phyloP scores from a whole-genome alignment of 2,797 vertebrate genomes.

The Megaceryle alcyon region DNA sequence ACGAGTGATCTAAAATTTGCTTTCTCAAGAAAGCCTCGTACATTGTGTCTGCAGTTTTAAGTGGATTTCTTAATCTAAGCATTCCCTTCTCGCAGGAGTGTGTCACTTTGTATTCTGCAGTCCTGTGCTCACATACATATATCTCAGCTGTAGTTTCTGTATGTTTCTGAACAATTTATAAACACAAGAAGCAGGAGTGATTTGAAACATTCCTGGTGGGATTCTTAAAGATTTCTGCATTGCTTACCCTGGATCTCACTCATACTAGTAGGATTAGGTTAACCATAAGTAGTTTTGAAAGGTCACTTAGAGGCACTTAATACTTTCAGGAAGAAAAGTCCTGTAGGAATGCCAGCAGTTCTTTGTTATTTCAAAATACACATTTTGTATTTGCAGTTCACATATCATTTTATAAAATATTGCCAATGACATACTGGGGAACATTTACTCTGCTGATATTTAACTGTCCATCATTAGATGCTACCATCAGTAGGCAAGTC shows the following conservation, averaged over 20 bases:
- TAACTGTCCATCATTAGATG: background rate
- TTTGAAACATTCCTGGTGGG: background rate
- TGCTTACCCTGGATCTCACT: background rate
- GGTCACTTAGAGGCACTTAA: background rate
- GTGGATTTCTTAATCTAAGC: background rate
- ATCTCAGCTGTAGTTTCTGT: background rate
- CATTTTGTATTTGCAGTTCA: background rate
- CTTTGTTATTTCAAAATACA: background rate
- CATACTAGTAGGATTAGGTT: background rate
- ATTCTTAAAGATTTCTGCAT: background rate
- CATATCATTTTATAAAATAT: background rate
- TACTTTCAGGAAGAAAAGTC: background rate
- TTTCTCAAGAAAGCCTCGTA: background rate
- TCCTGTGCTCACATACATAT: background rate
- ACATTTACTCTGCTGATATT: background rate
- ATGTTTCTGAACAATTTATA: background rate
- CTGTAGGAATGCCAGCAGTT: background rate
- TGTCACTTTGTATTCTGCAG: background rate
- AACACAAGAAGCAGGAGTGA: background rate
- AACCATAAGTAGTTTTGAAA: background rate
- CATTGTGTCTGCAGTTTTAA: background rate
- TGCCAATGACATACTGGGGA: fast-evolving
- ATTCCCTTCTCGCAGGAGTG: background rate
- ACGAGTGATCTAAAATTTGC: background rate
- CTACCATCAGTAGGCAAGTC: background rate